A percentile compares a stretch with the other conserved stretches of the same genome.
phyloP scores from a whole-genome alignment of 1,140 invertebrate species.

The Cydia fagiglandana region DNA sequence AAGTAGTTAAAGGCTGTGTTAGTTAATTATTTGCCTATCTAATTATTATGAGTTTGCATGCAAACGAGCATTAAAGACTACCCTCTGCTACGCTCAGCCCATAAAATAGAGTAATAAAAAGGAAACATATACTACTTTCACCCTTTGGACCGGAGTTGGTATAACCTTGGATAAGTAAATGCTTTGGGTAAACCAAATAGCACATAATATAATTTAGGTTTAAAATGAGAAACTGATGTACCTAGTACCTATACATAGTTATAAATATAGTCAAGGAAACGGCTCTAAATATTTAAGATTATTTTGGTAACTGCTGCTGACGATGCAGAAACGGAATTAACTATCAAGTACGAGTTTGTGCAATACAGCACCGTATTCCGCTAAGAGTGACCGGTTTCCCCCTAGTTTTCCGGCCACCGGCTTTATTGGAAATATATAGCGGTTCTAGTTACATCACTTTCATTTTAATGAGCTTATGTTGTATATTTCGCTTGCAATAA shows the following conservation, averaged over 20 bases:
- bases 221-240: too few species aligned
- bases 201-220: too few species aligned
- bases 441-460: conserved; percentile 2
- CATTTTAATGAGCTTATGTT: neutral
- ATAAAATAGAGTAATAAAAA: neutral
- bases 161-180: neutral
- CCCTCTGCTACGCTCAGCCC: neutral
- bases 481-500: neutral
- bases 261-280: too few species aligned
- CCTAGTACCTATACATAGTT: too few species aligned
- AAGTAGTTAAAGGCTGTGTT: neutral
- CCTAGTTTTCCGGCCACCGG: neutral
- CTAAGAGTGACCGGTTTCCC: neutral
- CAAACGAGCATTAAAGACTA: conserved; percentile 2
- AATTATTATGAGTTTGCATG: neutral
- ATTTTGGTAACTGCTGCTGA: too few species aligned
- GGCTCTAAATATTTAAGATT: too few species aligned
- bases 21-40: neutral
- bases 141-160: neutral
- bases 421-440: conserved; percentile 4
- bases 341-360: neutral
- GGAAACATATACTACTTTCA: neutral
- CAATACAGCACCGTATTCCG: neutral
- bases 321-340: neutral
- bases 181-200: neutral